A percentile compares a stretch with the other conserved stretches of the same genome.
phyloP scores from a whole-genome alignment of 2,797 vertebrate species.

The Onychomys leucogaster region DNA sequence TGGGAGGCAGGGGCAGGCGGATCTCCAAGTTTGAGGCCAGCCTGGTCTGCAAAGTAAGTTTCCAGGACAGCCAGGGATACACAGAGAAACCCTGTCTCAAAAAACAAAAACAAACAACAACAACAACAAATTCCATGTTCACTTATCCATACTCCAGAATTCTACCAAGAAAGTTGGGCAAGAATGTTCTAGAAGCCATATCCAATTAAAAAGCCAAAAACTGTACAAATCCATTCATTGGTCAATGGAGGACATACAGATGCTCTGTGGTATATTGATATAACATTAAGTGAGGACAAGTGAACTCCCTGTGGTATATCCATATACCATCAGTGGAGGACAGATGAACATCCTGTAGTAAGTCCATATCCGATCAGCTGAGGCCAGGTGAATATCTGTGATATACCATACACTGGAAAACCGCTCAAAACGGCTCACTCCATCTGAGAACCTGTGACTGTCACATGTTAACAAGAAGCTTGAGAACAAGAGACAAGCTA shows the following conservation, averaged over 20 bases:
- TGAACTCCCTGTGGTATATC: neutral
- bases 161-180: neutral
- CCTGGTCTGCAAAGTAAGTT: neutral
- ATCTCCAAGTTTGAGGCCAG: neutral
- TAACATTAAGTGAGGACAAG: neutral
- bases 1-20: neutral
- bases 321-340: neutral
- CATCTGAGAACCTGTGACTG: neutral
- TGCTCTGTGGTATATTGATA: neutral
- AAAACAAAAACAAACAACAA: neutral
- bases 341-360: neutral
- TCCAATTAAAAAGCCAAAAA: too few relatives aligned
- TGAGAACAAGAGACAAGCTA: neutral
- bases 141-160: neutral
- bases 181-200: neutral
- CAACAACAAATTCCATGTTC: neutral
- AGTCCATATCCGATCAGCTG: neutral
- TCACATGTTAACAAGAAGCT: neutral
- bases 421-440: neutral
- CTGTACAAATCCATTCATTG: rapidly evolving
- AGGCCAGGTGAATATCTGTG: neutral
- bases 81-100: neutral
- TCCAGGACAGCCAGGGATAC: neutral
- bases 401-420: rapidly evolving
- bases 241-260: neutral